phyloP scores from a whole-genome alignment of 2,888 invertebrate species.

The Aplocera efformata region DNA sequence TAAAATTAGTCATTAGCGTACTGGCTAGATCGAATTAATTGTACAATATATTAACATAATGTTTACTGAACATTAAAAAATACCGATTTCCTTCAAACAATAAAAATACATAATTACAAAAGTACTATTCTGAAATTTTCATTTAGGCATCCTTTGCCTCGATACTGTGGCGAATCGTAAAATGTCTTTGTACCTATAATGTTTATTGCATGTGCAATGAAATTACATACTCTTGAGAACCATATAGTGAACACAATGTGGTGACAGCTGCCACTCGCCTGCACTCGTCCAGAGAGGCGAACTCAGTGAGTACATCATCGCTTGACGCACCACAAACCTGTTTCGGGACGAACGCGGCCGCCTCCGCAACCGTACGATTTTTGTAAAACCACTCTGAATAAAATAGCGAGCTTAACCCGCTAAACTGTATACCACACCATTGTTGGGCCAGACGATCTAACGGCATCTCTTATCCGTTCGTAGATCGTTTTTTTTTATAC shows the following conservation, averaged over 20 bases:
- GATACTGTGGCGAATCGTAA: too few species aligned
- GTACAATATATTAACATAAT: too few species aligned
- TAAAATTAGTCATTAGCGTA: too few species aligned
- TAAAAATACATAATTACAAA: too few species aligned
- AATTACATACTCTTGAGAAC: slow-evolving; percentile 22
- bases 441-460: slow-evolving; percentile 70
- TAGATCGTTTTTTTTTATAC: slow-evolving; percentile 58
- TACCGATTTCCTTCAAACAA: too few species aligned
- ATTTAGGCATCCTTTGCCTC: too few species aligned
- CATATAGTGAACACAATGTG: slow-evolving; percentile 30
- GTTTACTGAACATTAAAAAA: too few species aligned
- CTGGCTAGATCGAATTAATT: too few species aligned
- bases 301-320: slow-evolving; percentile 35
- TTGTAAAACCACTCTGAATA: slow-evolving; percentile 44
- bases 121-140: too few species aligned
- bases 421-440: slow-evolving; percentile 55
- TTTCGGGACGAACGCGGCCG: slow-evolving; percentile 47
- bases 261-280: slow-evolving; percentile 47
- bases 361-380: slow-evolving; percentile 46
- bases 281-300: slow-evolving; percentile 37
- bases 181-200: too few species aligned
- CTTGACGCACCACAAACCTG: slow-evolving; percentile 62
- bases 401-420: slow-evolving; percentile 56
- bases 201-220: too few species aligned
- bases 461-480: slow-evolving; percentile 70